Conservation (phyloP, 37 sponge, comb jelly and placozoan species). For the Mnemiopsis leidyi region DNA sequence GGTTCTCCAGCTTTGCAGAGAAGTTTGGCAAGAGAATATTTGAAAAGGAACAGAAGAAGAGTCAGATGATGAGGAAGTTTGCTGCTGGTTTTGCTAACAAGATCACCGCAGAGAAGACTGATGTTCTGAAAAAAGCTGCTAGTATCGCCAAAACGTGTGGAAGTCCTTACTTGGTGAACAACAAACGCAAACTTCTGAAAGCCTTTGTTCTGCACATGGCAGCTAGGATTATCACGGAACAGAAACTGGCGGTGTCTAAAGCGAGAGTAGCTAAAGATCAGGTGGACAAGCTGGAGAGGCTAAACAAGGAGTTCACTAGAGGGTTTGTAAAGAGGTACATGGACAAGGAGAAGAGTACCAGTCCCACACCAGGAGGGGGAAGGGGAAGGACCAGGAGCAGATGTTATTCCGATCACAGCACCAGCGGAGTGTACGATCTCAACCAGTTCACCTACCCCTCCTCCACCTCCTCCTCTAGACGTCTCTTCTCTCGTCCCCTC, state of each 20-base stretch:
- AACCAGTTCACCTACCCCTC: slow-evolving; percentile 5
- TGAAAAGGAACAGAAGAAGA: slow-evolving; percentile 34
- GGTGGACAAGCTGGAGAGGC: background rate
- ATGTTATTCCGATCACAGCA: slow-evolving; percentile 3
- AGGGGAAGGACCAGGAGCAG: background rate
- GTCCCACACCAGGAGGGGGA: background rate
- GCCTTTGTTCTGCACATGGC: slow-evolving; percentile 34
- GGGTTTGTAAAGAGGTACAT: slow-evolving; percentile 15
- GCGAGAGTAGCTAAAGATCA: background rate
- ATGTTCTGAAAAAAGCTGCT: slow-evolving; percentile 12
- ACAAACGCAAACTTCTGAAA: background rate
- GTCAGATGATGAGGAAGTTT: background rate
- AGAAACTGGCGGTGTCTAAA: background rate
- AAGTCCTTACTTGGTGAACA: background rate
- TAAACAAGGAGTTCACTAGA: slow-evolving; percentile 12
- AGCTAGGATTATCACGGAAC: background rate
- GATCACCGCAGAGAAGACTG: background rate
- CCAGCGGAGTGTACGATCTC: background rate
- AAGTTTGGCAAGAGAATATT: slow-evolving; percentile 36
- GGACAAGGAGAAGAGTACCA: background rate
- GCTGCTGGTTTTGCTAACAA: background rate
- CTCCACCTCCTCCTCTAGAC: background rate
- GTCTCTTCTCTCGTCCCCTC: background rate
- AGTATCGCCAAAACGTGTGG: slow-evolving; percentile 1
- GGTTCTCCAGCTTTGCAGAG: background rate